These are phyloP conservation scores for Eupithecia centaureata DNA, from an alignment of 2,888 invertebrate genomes.

Conservation along the genomic window DNA sequence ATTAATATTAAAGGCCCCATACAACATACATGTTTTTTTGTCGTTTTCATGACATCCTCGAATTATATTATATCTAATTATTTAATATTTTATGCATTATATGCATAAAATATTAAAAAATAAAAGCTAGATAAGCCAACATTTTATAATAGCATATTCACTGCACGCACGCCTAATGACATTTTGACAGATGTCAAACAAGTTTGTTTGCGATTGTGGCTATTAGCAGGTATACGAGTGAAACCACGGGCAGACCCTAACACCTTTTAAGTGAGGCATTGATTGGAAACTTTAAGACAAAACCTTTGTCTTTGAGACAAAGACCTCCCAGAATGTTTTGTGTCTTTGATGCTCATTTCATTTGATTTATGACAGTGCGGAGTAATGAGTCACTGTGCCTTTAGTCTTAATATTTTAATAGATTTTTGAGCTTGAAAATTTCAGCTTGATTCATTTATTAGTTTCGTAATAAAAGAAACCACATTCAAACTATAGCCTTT, in stretches of 20 bases:
- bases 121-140: too few species aligned
- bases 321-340: not conserved
- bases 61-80: too few species aligned
- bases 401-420: not conserved
- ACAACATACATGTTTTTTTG: too few species aligned
- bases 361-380: not conserved
- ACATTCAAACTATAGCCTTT: not conserved
- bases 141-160: too few species aligned
- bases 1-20: too few species aligned
- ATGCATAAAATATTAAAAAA: too few species aligned
- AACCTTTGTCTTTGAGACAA: conserved; percentile 19
- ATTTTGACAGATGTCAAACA: not conserved
- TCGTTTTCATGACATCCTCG: too few species aligned
- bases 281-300: conserved; percentile 21
- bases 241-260: not conserved
- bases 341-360: not conserved
- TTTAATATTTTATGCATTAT: too few species aligned
- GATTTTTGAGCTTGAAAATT: not conserved
- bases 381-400: not conserved
- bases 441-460: not conserved
- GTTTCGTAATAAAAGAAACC: not conserved
- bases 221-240: not conserved
- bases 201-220: not conserved
- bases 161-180: not conserved
- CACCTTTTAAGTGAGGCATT: not conserved